Conservation (phyloP, 2,797 vertebrate genomes). For the Malurus leucopterus region DNA sequence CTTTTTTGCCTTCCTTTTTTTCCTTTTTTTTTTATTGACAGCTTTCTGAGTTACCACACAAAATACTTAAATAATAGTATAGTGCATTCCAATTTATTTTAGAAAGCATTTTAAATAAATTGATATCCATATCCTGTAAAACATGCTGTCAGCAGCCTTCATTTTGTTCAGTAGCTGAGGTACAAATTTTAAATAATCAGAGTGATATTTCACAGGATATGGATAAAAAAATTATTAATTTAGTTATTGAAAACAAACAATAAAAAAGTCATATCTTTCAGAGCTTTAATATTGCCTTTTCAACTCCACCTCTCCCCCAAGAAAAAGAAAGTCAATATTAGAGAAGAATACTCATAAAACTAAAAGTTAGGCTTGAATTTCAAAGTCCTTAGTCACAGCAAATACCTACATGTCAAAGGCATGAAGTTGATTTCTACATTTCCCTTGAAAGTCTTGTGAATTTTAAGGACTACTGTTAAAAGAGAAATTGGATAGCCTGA, state of each 20-base stretch:
- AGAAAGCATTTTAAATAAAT: constrained; percentile 47
- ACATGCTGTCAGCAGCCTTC: neutral
- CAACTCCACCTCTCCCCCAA: neutral
- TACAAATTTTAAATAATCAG: neutral
- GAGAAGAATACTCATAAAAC: neutral
- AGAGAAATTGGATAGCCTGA: neutral
- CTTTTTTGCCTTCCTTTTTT: neutral
- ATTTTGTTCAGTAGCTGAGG: neutral
- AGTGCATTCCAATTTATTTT: constrained; percentile 28
- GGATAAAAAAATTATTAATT: neutral
- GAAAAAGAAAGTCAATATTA: neutral
- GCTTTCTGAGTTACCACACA: constrained; percentile 34
- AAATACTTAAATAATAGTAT: constrained; percentile 10
- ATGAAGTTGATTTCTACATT: neutral
- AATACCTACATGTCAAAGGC: neutral
- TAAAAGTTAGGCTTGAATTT: neutral
- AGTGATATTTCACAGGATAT: neutral
- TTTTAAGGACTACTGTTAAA: neutral
- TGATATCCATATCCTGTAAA: neutral
- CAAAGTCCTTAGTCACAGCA: neutral
- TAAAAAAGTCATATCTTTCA: neutral
- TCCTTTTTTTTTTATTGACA: constrained; percentile 28
- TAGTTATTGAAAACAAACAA: neutral
- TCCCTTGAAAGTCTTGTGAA: neutral
- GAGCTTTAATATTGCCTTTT: neutral